These are phyloP conservation scores for Clarias macrocephalus DNA, from an alignment of 2,113 vertebrate genomes.

Conservation along the genomic window DNA sequence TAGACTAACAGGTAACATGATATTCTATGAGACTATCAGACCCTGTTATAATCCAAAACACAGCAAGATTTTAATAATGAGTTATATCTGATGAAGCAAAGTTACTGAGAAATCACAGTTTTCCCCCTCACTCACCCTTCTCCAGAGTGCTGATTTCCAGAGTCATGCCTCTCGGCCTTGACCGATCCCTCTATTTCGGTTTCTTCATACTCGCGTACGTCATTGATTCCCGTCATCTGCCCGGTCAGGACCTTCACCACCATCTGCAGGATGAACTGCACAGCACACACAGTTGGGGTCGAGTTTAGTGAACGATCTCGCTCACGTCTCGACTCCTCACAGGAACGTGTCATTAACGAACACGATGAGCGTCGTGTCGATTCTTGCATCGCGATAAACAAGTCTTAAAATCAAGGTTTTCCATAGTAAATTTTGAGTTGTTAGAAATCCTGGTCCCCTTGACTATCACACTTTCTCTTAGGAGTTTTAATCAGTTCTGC, in stretches of 20 bases:
- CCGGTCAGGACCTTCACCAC: constrained; percentile 87
- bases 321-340: background rate
- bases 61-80: background rate
- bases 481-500: background rate
- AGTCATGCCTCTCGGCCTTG: constrained; percentile 51
- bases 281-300: background rate
- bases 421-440: no score
- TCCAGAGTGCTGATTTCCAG: constrained; percentile 64
- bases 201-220: constrained; percentile 86
- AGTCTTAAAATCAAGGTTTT: background rate
- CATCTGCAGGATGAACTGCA: constrained; percentile 89
- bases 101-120: background rate
- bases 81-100: background rate
- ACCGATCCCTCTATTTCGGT: constrained; percentile 62
- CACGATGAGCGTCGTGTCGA: background rate
- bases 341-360: background rate
- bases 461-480: background rate
- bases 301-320: background rate
- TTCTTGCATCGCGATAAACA: background rate
- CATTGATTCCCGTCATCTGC: constrained; percentile 86
- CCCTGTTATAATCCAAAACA: background rate
- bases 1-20: no score
- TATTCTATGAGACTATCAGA: background rate
- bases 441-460: no score
- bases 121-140: constrained; percentile 61